Evolutionary conservation across 2,797 vertebrate species (phyloP).

Genomic region (Alca torda): DNA sequence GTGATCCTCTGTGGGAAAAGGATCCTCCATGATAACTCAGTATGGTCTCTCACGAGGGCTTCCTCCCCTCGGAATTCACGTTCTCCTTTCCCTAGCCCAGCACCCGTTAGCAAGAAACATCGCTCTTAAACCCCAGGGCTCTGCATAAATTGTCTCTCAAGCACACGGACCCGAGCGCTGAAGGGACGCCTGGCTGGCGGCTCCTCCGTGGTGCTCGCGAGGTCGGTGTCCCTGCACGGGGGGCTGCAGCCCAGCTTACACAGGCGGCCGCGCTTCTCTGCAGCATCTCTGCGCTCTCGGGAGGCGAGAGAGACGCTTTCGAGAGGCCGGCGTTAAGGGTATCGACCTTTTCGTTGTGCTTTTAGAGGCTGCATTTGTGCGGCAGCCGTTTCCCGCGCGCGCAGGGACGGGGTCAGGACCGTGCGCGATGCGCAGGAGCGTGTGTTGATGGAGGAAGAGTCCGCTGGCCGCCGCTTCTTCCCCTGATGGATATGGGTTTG

Average conservation of each 20-base stretch:
- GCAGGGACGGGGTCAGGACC: fast-evolving
- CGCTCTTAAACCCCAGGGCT: background rate
- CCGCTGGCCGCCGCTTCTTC: fast-evolving
- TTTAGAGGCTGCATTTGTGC: background rate
- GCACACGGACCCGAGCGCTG: background rate
- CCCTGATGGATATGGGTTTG: fast-evolving
- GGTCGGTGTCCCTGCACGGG: fast-evolving
- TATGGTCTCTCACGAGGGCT: background rate
- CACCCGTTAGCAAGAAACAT: fast-evolving
- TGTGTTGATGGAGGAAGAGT: too few species aligned
- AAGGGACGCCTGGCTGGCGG: fast-evolving
- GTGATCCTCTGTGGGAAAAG: background rate
- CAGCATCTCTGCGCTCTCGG: background rate
- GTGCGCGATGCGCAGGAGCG: fast-evolving
- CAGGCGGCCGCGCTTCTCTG: background rate
- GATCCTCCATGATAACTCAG: background rate
- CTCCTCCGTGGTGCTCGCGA: fast-evolving
- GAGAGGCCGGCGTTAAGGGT: background rate
- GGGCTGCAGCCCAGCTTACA: too few species aligned
- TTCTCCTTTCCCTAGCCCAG: background rate
- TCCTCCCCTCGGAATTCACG: background rate
- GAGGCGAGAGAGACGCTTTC: background rate
- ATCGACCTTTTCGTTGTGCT: fast-evolving
- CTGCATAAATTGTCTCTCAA: fast-evolving
- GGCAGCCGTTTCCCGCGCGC: fast-evolving